A percentile compares a stretch with the other conserved stretches of the same genome.
Evolutionary conservation across 1,140 invertebrate genomes (phyloP).

Genomic region (Lepeophtheirus salmonis): DNA sequence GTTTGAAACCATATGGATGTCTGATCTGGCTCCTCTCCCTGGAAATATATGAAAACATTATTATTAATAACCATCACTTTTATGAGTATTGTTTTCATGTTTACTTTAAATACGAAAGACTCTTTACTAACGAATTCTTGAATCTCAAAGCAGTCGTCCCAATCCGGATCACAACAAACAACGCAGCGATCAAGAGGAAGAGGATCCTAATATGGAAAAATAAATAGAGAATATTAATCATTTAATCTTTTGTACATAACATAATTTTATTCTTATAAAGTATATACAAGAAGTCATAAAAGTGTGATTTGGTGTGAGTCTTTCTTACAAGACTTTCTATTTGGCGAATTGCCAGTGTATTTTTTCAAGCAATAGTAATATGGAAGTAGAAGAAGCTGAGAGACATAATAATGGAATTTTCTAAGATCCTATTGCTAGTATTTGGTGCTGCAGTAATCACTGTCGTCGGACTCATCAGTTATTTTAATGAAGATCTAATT

Average conservation of each 20-base stretch:
- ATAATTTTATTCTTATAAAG: no score
- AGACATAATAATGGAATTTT: no score
- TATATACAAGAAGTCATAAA: not conserved
- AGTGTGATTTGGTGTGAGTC: not conserved
- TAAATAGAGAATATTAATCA: not conserved
- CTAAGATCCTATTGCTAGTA: not conserved
- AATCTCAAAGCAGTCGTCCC: constrained; percentile 83
- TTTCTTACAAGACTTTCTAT: no score
- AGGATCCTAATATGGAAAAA: constrained; percentile 53
- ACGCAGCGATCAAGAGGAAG: constrained; percentile 73
- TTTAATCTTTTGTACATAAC: not conserved
- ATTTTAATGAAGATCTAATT: not conserved
- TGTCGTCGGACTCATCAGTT: not conserved
- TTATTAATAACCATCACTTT: no score
- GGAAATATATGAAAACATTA: constrained; percentile 27
- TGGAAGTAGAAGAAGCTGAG: no score
- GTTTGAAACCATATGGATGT: constrained; percentile 72
- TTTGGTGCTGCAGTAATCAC: not conserved
- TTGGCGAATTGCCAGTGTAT: not conserved
- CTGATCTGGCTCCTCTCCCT: constrained; percentile 66
- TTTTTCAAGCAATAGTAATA: no score
- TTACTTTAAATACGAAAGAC: constrained; percentile 80
- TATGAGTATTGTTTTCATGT: constrained; percentile 6
- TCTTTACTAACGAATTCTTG: constrained; percentile 81
- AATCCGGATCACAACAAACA: constrained; percentile 62